Conservation (phyloP, 1,140 invertebrate species). For the Capitella teleta region DNA sequence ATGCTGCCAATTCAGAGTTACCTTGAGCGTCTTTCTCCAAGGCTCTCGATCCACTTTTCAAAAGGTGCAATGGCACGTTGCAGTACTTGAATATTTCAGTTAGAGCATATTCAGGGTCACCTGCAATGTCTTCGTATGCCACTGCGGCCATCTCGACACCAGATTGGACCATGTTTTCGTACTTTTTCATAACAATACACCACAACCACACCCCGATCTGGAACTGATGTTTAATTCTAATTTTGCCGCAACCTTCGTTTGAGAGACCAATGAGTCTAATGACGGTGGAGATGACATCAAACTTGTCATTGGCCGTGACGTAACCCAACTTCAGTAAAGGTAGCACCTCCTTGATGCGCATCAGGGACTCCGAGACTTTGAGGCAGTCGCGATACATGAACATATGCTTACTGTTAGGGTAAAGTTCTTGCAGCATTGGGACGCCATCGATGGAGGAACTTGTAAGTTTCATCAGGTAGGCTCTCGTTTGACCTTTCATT, state of each 20-base stretch:
- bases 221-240: background rate
- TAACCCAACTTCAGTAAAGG: background rate
- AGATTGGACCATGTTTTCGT: background rate
- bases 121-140: slow-evolving; percentile 5
- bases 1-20: background rate
- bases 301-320: background rate
- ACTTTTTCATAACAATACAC: background rate
- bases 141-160: slow-evolving; percentile 4
- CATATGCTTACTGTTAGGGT: background rate
- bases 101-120: background rate
- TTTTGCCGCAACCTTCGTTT: background rate
- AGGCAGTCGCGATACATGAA: slow-evolving; percentile 8
- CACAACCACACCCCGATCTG: background rate
- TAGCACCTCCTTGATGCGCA: background rate
- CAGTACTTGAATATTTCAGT: background rate
- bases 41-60: background rate
- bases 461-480: background rate
- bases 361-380: slow-evolving; percentile 3
- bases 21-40: background rate
- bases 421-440: background rate
- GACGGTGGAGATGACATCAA: background rate
- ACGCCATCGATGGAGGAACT: background rate
- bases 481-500: background rate
- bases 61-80: background rate
- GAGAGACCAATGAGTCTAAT: background rate